Conservation (phyloP, 2,888 invertebrate species). For the Xylota sylvarum region DNA sequence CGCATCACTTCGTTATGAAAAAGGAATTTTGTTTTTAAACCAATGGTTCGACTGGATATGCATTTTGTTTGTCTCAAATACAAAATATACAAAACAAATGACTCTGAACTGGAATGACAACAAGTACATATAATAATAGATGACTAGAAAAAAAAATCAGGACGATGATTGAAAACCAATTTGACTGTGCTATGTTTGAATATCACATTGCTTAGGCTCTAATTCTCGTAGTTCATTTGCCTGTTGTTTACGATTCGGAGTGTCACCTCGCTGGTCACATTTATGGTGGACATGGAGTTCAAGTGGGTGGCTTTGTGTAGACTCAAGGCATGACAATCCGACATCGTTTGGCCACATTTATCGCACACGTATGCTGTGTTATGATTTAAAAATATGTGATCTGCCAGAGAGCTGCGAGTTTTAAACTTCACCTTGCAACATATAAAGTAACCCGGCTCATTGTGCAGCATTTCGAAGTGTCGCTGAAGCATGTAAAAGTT, state of each 20-base stretch:
- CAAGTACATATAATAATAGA: neutral
- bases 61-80: no score
- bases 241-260: conserved; percentile 11
- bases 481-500: conserved; percentile 69
- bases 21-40: no score
- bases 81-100: no score
- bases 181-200: no score
- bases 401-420: conserved; percentile 74
- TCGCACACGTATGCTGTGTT: conserved; percentile 76
- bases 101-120: no score
- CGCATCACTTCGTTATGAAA: no score
- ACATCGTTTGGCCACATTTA: conserved; percentile 74
- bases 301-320: conserved; percentile 70
- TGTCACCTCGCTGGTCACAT: conserved; percentile 20
- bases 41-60: no score
- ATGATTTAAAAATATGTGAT: conserved; percentile 76
- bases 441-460: conserved; percentile 73
- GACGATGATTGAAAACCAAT: neutral
- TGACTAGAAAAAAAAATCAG: neutral
- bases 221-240: neutral
- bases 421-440: conserved; percentile 78
- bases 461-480: conserved; percentile 75
- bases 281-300: conserved; percentile 16
- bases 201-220: neutral
- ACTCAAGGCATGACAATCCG: conserved; percentile 64